Base-by-base conservation (phyloP, 2,888 invertebrate species). In the Volucella bombylans region DNA sequence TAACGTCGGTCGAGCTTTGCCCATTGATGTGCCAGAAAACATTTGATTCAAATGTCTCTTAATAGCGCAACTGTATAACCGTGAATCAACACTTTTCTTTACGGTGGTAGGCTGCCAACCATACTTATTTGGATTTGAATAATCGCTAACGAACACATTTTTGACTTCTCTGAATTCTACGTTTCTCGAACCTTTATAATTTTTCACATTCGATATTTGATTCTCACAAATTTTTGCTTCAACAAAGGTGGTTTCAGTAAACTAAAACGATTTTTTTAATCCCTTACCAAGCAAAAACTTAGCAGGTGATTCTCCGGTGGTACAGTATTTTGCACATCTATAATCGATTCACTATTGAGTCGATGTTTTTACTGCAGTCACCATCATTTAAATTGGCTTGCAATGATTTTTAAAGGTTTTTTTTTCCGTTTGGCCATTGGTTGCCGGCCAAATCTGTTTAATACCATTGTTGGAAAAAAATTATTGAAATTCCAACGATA, bases 31-130 rank as follows among this genome's bases (percentile, higher is more conserved):
- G 10, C 43, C 43, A 6, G 43, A 43, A 8, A 61, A 31, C 6
- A 69, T 86, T 50, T 86, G 77, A 65, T 86, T 59, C 18, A 78
- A 54, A 69, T 80, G 76, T 61, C 74, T 79, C 41, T 76, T 76
- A 8, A 43, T 10, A 31, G 23, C 52, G 49, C 80, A 85, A 18
- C 31, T 45, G 14, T 76, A 85, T 14, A 54, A 61, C 54, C 62
- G 69, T 54, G 77, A 74, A 14, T 18, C 69, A 68, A 82, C 39
- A 49, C 65, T 54, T 47, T 81, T 49, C 4, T 65, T 47, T 23
- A 78, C 69, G n/a, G 64, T 68, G 41, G 64, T 79, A 8, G 43
- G 55, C 45, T 62, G 59, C 79, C 79, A 82, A 59, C 65, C 55
- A n/a, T 57, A 64, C 14, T 81, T 85, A 18, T 85, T 85, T 3